These are phyloP conservation scores for Artemisiospiza belli DNA, from an alignment of 2,113 vertebrate species.

Conservation along the genomic window DNA sequence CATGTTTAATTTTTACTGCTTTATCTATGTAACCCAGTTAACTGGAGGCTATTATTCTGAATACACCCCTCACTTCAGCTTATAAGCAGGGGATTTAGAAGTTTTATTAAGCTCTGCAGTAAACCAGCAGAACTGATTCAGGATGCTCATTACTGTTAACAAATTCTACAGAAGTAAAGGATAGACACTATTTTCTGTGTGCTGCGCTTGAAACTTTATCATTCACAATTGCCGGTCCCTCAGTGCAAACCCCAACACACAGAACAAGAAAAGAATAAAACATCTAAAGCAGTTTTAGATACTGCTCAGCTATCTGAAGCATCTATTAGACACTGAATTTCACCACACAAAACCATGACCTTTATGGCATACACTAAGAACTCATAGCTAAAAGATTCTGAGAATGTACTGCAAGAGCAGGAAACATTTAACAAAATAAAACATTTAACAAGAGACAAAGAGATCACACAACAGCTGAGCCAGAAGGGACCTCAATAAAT, in stretches of 20 bases:
- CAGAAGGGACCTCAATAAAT: background rate
- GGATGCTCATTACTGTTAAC: background rate
- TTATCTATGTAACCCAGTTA: background rate
- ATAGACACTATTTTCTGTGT: background rate
- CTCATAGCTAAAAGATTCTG: background rate
- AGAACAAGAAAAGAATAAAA: background rate
- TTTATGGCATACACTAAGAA: background rate
- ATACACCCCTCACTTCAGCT: background rate
- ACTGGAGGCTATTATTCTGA: background rate
- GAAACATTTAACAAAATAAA: background rate
- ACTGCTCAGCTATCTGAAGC: background rate
- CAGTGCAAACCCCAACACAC: accelerated
- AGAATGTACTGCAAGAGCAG: background rate
- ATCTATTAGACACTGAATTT: background rate
- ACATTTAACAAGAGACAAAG: background rate
- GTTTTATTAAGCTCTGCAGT: background rate
- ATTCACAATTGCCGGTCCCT: background rate
- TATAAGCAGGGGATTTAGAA: background rate
- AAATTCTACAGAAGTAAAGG: background rate
- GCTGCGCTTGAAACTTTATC: background rate
- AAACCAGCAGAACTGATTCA: background rate
- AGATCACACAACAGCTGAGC: background rate
- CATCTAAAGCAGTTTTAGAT: background rate
- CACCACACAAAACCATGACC: background rate
- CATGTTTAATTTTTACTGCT: background rate